Percentiles rank a stretch among this genome's conserved stretches.
Evolutionary conservation across 2,113 vertebrate species (phyloP).

Genomic region (Okapia johnstoni): DNA sequence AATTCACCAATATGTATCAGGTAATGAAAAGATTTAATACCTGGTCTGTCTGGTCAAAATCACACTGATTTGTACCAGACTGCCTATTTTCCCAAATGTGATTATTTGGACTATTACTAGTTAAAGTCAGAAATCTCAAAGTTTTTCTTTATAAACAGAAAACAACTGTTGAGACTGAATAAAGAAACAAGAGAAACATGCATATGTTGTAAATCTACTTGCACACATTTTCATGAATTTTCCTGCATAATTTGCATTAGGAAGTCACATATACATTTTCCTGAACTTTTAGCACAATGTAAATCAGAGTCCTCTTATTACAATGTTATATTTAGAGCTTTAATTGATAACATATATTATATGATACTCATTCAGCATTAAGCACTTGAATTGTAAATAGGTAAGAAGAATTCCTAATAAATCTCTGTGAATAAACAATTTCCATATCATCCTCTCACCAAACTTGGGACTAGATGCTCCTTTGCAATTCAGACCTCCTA

Average conservation of each 20-base stretch:
- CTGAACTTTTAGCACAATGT: not conserved
- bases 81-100: not conserved
- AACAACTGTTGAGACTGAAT: not conserved
- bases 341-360: not conserved
- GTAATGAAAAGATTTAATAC: not conserved
- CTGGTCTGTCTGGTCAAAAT: not conserved
- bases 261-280: not conserved
- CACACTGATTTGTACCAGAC: not conserved
- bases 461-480: not conserved
- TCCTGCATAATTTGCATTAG: not conserved
- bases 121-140: not conserved
- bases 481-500: not conserved
- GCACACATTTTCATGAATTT: not conserved
- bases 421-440: not conserved
- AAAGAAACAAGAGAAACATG: not conserved
- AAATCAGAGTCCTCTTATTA: not conserved
- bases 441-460: not conserved
- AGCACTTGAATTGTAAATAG: not conserved
- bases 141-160: not conserved
- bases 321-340: not conserved
- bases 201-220: not conserved
- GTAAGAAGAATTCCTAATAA: not conserved
- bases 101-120: not conserved
- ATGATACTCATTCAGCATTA: not conserved
- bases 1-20: not conserved